Evolutionary conservation across 2,888 invertebrate genomes (phyloP).

Genomic region (Tupiocoris notatus): DNA sequence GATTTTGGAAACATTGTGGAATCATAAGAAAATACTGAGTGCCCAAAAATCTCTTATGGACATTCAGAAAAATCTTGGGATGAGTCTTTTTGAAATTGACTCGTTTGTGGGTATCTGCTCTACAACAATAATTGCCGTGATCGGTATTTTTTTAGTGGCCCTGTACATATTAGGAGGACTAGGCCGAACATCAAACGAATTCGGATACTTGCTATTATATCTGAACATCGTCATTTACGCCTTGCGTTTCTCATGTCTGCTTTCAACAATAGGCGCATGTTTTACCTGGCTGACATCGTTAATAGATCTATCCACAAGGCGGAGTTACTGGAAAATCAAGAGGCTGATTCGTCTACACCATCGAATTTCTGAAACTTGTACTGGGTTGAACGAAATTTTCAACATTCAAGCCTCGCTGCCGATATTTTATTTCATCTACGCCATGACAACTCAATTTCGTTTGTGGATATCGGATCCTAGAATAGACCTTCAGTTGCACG

Average conservation of each 20-base stretch:
- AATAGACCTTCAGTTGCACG: neutral
- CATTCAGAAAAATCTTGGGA: neutral
- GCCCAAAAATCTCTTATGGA: neutral
- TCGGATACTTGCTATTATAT: neutral
- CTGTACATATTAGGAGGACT: neutral
- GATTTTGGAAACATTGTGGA: neutral
- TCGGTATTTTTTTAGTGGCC: neutral
- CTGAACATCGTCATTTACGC: neutral
- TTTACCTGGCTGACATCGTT: neutral
- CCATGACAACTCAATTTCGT: neutral
- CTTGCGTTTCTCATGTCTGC: neutral
- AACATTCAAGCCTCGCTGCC: neutral
- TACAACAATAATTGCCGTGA: neutral
- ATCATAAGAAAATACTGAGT: neutral
- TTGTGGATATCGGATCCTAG: neutral
- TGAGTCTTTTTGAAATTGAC: neutral
- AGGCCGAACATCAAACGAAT: neutral
- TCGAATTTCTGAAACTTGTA: neutral
- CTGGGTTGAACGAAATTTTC: neutral
- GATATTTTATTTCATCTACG: neutral
- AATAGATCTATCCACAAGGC: neutral
- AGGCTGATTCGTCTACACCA: neutral
- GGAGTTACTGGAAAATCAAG: neutral
- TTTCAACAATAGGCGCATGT: neutral
- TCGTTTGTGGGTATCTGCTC: neutral